These are phyloP conservation scores for Sternotherus odoratus DNA, from an alignment of 2,797 vertebrate genomes.

Conservation along the genomic window DNA sequence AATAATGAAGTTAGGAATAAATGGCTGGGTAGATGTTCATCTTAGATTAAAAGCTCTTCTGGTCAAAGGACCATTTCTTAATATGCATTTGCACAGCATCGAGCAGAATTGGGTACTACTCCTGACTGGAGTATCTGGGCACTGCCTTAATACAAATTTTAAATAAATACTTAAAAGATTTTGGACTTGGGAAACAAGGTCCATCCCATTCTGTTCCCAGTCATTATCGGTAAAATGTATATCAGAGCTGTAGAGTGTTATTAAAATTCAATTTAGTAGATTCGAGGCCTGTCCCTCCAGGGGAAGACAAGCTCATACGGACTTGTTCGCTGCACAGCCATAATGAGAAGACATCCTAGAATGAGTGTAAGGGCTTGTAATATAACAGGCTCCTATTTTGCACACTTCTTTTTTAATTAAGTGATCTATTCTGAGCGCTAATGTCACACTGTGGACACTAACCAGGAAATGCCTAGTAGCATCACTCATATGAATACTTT, in stretches of 20 bases:
- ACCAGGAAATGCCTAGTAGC: background rate
- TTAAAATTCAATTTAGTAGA: background rate
- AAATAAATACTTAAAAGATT: background rate
- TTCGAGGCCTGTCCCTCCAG: background rate
- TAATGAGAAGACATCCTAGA: background rate
- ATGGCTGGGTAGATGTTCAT: background rate
- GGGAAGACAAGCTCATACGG: background rate
- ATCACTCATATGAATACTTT: background rate
- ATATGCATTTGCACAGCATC: rapidly evolving
- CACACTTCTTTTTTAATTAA: background rate
- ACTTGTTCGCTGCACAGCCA: background rate
- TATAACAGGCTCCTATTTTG: background rate
- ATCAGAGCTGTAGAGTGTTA: background rate
- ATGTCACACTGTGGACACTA: background rate
- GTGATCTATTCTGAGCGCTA: background rate
- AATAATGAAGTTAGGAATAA: background rate
- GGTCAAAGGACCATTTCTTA: rapidly evolving
- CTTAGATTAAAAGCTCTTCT: background rate
- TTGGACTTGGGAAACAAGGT: background rate
- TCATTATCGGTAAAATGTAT: background rate
- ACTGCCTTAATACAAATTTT: background rate
- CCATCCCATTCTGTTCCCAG: background rate
- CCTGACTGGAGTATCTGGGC: background rate
- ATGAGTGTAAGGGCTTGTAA: background rate
- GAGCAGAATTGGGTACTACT: background rate